Percentiles rank a stretch among this genome's conserved stretches.
phyloP scores from a whole-genome alignment of 1,140 invertebrate species.

The Dryas iulia region DNA sequence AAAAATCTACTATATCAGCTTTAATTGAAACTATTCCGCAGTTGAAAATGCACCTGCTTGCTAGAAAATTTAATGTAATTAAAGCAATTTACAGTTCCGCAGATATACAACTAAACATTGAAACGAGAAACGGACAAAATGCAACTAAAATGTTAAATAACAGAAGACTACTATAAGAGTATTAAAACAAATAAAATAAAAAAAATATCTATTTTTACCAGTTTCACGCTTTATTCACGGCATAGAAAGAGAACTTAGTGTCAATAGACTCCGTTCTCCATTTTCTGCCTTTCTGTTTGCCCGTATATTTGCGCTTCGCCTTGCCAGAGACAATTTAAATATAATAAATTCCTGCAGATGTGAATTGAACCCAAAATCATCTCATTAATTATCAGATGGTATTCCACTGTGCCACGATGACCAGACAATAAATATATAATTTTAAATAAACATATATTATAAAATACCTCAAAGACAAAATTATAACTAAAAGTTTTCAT shows the following conservation, averaged over 20 bases:
- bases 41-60: background rate
- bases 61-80: background rate
- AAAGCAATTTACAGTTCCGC: background rate
- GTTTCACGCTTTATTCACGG: too few relatives aligned
- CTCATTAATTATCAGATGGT: background rate
- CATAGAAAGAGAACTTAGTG: too few relatives aligned
- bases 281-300: too few relatives aligned
- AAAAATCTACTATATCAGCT: background rate
- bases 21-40: background rate
- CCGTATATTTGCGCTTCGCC: too few relatives aligned
- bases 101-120: background rate
- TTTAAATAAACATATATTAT: too few relatives aligned
- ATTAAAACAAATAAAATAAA: too few relatives aligned
- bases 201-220: background rate
- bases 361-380: too few relatives aligned
- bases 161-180: background rate
- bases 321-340: too few relatives aligned
- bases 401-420: background rate
- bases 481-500: conserved; percentile 2
- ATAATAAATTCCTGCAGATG: too few relatives aligned
- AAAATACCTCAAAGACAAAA: too few relatives aligned
- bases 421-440: too few relatives aligned
- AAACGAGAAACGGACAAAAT: background rate
- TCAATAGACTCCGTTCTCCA: too few relatives aligned
- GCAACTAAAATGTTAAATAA: background rate